These are phyloP conservation scores for Cydia fagiglandana DNA, from an alignment of 1,140 invertebrate genomes.

Conservation along the genomic window DNA sequence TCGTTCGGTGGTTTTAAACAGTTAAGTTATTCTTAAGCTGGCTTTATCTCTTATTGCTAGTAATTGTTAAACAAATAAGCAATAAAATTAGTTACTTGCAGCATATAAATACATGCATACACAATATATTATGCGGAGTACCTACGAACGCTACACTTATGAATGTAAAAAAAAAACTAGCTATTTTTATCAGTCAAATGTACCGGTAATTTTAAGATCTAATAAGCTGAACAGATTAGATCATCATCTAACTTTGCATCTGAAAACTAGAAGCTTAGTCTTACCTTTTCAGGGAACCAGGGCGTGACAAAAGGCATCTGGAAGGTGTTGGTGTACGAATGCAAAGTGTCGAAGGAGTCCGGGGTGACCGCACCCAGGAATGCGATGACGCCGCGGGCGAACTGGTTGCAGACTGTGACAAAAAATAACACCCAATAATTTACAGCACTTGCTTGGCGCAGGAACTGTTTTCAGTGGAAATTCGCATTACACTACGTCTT, in stretches of 20 bases:
- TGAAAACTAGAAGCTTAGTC: too few relatives aligned
- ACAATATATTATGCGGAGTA: too few relatives aligned
- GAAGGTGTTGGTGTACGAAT: constrained; percentile 97
- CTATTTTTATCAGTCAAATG: too few relatives aligned
- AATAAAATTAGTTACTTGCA: neutral
- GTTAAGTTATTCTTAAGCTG: neutral
- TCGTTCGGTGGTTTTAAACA: constrained; percentile 11
- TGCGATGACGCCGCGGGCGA: constrained; percentile 92
- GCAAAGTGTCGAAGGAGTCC: constrained; percentile 95
- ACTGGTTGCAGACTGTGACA: constrained; percentile 94
- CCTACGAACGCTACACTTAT: too few relatives aligned
- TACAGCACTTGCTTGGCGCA: neutral
- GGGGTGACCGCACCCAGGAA: constrained; percentile 95
- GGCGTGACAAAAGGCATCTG: constrained; percentile 97
- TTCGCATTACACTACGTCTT: too few relatives aligned
- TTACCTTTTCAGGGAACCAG: constrained; percentile 95
- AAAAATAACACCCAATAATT: constrained; percentile 34
- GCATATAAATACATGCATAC: neutral
- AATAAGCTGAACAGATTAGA: too few relatives aligned
- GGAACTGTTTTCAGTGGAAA: neutral
- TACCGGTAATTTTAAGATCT: too few relatives aligned
- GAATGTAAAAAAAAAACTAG: too few relatives aligned
- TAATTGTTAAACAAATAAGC: constrained; percentile 31
- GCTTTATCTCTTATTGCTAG: neutral
- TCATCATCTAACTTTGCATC: too few relatives aligned